phyloP scores from a whole-genome alignment of 2,888 invertebrate genomes.

The Amphipoea lucens region DNA sequence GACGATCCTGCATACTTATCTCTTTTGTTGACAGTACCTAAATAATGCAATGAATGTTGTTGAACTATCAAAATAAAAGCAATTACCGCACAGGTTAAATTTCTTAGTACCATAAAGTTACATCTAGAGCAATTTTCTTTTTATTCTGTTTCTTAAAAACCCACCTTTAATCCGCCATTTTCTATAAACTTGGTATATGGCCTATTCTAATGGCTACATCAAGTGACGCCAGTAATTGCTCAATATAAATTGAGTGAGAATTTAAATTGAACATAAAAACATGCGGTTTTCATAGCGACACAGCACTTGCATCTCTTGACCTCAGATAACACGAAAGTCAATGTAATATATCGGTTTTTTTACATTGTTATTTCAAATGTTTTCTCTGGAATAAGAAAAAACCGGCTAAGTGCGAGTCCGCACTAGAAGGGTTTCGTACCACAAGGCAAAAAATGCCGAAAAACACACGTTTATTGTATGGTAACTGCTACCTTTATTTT shows the following conservation, averaged over 20 bases:
- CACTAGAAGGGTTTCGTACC: too few species aligned
- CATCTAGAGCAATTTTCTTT: not conserved
- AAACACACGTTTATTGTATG: too few species aligned
- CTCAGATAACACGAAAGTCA: conserved; percentile 22
- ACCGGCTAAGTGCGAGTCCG: too few species aligned
- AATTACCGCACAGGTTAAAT: not conserved
- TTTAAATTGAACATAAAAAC: conserved; percentile 39
- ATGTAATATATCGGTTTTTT: not conserved
- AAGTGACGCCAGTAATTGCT: conserved; percentile 56
- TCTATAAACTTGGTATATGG: conserved; percentile 19
- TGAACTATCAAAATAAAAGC: too few species aligned
- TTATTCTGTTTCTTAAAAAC: not conserved
- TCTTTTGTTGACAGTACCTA: too few species aligned
- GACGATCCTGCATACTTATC: too few species aligned
- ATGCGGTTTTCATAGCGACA: conserved; percentile 23
- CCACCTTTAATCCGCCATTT: conserved; percentile 6
- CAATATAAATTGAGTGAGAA: conserved; percentile 56
- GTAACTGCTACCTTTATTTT: too few species aligned
- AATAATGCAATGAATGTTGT: too few species aligned
- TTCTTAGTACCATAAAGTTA: not conserved
- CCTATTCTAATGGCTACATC: conserved; percentile 42
- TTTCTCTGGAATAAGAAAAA: not conserved
- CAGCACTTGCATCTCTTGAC: conserved; percentile 16
- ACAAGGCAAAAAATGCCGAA: too few species aligned
- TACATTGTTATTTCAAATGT: not conserved